Percentiles rank a stretch among this genome's conserved stretches.
These are phyloP conservation scores for Aurelia aurita DNA, from an alignment of 30 jellyfish, hydroid and myxozoan species.

Conservation along the genomic window DNA sequence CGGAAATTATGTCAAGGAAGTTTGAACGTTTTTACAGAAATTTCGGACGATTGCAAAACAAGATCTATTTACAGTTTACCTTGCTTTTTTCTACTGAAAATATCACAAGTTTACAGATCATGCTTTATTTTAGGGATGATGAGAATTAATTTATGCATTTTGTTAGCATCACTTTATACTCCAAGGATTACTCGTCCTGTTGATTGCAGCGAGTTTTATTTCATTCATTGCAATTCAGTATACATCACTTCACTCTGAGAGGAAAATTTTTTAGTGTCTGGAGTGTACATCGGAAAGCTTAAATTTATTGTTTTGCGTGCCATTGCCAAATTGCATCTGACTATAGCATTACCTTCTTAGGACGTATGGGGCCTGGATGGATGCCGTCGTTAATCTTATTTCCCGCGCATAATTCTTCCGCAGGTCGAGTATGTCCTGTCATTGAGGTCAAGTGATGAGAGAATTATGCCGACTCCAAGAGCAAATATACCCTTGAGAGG, in stretches of 20 bases:
- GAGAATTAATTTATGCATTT: no score
- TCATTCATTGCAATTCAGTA: no score
- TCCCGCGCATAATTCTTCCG: conserved; percentile 26
- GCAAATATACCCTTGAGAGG: conserved; percentile 90
- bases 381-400: conserved; percentile 19
- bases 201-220: no score
- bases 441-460: conserved; percentile 71
- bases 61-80: no score
- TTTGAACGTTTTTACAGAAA: no score
- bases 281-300: neutral
- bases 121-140: no score
- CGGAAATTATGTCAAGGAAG: no score
- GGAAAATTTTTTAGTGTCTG: neutral
- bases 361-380: neutral
- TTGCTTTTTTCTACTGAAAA: no score
- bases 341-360: conserved; percentile 5
- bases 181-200: no score
- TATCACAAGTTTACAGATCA: no score
- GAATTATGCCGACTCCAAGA: conserved; percentile 78
- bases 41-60: no score
- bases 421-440: conserved; percentile 81
- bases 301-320: conserved; percentile 3
- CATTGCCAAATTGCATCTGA: conserved; percentile 4
- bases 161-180: no score
- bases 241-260: neutral